A percentile compares a stretch with the other conserved stretches of the same genome.
Evolutionary conservation across 2,888 invertebrate genomes (phyloP).

Genomic region (Lymantria dispar): DNA sequence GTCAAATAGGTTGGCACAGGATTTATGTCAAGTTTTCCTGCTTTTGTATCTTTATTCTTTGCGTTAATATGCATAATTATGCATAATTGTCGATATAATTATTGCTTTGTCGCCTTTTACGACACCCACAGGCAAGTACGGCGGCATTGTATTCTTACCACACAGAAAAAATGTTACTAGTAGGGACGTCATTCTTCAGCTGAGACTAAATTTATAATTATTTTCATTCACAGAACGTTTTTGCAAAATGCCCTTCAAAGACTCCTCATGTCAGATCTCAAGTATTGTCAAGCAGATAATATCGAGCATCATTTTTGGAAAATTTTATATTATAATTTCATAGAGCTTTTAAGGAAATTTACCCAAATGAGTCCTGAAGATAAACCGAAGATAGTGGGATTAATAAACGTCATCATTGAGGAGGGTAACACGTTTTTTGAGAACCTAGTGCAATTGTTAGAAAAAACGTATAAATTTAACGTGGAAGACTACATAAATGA

Average conservation of each 20-base stretch:
- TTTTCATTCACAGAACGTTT: constrained; percentile 63
- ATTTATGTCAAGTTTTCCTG: no score
- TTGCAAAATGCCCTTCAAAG: constrained; percentile 86
- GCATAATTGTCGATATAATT: no score
- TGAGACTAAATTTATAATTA: not conserved
- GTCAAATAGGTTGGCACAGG: no score
- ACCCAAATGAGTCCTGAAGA: constrained; percentile 83
- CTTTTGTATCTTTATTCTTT: no score
- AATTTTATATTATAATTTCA: constrained; percentile 92
- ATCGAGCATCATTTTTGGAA: constrained; percentile 97
- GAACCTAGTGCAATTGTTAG: constrained; percentile 86
- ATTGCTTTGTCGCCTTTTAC: no score
- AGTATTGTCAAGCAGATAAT: constrained; percentile 93
- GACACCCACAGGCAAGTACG: no score
- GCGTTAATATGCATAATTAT: no score
- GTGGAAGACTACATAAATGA: constrained; percentile 84
- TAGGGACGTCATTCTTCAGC: no score
- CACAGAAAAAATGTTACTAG: no score
- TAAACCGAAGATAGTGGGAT: constrained; percentile 84
- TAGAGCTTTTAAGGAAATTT: constrained; percentile 90
- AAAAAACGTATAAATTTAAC: constrained; percentile 89
- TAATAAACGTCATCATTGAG: constrained; percentile 87
- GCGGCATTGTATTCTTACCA: no score
- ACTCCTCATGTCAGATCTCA: constrained; percentile 89
- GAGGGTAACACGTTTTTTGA: constrained; percentile 92